These are phyloP conservation scores for Tribolium madens DNA, from an alignment of 1,140 invertebrate genomes.

Conservation along the genomic window DNA sequence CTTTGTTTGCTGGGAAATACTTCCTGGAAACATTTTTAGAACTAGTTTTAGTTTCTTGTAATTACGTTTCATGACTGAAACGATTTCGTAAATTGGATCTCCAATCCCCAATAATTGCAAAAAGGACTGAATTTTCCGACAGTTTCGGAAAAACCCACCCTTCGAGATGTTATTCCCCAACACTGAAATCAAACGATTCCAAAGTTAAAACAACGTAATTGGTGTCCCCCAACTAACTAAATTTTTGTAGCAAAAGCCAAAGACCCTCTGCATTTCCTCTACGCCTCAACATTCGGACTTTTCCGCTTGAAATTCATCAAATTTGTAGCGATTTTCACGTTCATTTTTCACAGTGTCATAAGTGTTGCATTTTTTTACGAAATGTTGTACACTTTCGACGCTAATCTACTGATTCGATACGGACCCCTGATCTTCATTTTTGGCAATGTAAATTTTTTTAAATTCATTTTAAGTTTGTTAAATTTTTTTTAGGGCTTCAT, in stretches of 20 bases:
- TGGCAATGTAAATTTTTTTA: not conserved
- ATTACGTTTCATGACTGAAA: no score
- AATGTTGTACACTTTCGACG: not conserved
- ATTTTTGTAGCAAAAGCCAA: conserved; percentile 8
- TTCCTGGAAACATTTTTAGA: no score
- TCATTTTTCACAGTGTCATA: not conserved
- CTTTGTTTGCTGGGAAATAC: no score
- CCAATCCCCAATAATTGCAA: no score
- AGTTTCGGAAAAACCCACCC: no score
- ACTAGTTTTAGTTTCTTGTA: no score
- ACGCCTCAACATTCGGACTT: not conserved
- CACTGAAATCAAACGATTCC: not conserved
- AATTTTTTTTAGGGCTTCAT: not conserved
- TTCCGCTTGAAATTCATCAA: not conserved
- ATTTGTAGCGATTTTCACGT: not conserved
- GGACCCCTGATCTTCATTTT: conserved; percentile 7
- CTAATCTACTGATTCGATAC: not conserved
- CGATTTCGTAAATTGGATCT: no score
- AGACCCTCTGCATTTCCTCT: conserved; percentile 1
- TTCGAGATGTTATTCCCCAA: not conserved
- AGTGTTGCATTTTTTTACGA: not conserved
- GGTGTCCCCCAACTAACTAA: not conserved
- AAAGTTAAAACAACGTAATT: not conserved
- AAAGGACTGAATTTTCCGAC: no score
- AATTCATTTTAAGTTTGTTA: not conserved